These are phyloP conservation scores for Drosophila kepulauana DNA, from an alignment of 1,140 invertebrate genomes.

Conservation along the genomic window DNA sequence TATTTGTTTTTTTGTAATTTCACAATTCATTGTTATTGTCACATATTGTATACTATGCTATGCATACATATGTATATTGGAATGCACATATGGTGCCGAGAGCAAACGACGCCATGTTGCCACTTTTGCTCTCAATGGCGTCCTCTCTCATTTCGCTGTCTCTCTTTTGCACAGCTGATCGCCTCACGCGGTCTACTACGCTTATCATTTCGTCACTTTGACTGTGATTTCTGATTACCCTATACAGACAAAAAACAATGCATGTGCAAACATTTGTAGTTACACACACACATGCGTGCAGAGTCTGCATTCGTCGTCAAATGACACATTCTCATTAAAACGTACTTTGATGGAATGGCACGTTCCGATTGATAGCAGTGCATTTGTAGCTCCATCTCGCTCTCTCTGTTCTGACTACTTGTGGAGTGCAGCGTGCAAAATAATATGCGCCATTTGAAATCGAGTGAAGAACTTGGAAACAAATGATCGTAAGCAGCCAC, in stretches of 20 bases:
- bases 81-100: conserved; percentile 21
- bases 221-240: conserved; percentile 5
- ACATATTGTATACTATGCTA: background rate
- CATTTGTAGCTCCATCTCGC: background rate
- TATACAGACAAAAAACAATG: background rate
- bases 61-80: background rate
- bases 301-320: background rate
- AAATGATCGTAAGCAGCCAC: background rate
- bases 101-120: conserved; percentile 41
- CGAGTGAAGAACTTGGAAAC: background rate
- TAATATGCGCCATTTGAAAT: conserved; percentile 53
- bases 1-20: conserved; percentile 28
- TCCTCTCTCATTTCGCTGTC: background rate
- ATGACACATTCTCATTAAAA: conserved; percentile 9
- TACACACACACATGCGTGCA: background rate
- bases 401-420: conserved; percentile 33
- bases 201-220: conserved; percentile 40
- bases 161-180: conserved; percentile 40
- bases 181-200: conserved; percentile 24
- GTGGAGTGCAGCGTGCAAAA: conserved; percentile 68
- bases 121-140: conserved; percentile 29
- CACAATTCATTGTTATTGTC: conserved; percentile 47
- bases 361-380: conserved; percentile 17
- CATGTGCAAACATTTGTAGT: conserved; percentile 1
- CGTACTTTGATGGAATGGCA: conserved; percentile 1